These are phyloP conservation scores for Lottia gigantea DNA, from an alignment of 2,888 invertebrate species.

Conservation along the genomic window DNA sequence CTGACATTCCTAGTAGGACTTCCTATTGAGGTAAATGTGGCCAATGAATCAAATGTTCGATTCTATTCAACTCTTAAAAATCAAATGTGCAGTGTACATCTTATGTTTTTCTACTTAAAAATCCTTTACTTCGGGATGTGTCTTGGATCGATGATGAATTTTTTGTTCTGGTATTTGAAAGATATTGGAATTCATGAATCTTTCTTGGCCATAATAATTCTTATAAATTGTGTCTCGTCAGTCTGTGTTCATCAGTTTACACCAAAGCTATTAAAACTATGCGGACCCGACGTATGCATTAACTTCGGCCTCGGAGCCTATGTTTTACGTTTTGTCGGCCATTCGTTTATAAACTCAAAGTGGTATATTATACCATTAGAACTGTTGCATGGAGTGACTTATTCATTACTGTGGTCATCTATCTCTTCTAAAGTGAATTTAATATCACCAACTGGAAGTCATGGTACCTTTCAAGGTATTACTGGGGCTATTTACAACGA, in stretches of 20 bases:
- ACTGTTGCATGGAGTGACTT: constrained; percentile 85
- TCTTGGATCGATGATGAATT: constrained; percentile 90
- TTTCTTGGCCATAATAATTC: constrained; percentile 43
- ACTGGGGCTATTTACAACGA: constrained; percentile 35
- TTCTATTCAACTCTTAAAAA: background rate
- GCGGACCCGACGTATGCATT: constrained; percentile 82
- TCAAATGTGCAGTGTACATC: constrained; percentile 11
- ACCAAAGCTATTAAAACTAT: constrained; percentile 81
- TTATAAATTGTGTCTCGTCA: constrained; percentile 37
- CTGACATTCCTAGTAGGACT: constrained; percentile 79
- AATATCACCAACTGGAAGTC: constrained; percentile 26
- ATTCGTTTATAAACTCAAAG: constrained; percentile 81
- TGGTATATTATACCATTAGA: constrained; percentile 89
- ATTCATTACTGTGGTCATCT: constrained; percentile 91
- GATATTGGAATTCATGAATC: constrained; percentile 33
- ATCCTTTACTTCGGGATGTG: constrained; percentile 84
- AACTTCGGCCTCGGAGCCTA: constrained; percentile 82
- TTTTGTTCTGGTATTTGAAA: constrained; percentile 83
- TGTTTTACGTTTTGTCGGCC: constrained; percentile 82
- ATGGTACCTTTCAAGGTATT: constrained; percentile 30
- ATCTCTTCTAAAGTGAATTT: constrained; percentile 80
- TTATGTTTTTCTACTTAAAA: constrained; percentile 80
- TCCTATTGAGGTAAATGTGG: constrained; percentile 22
- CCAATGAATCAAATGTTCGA: background rate
- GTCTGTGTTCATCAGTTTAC: constrained; percentile 59